Conservation (phyloP, 2,888 invertebrate genomes). For the Meiosimyza platycephala region DNA sequence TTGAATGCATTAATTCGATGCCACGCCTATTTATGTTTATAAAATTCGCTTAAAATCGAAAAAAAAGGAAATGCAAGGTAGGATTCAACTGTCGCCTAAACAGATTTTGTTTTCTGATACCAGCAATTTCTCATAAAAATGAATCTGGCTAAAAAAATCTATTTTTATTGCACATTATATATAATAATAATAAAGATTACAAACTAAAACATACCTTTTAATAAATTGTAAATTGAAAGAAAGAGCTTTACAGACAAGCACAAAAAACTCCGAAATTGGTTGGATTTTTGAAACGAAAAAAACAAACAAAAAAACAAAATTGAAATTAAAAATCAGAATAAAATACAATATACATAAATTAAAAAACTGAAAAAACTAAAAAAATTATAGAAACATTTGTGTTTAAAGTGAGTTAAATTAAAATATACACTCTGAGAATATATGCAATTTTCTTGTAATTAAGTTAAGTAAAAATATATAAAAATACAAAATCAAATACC, state of each 20-base stretch:
- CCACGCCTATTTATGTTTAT: too few species aligned
- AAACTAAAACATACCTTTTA: constrained; percentile 45
- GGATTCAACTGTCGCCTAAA: too few species aligned
- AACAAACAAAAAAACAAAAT: constrained; percentile 15
- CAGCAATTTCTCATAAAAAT: too few species aligned
- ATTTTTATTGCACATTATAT: not conserved
- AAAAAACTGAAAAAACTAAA: not conserved
- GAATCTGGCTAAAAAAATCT: too few species aligned
- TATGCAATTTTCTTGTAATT: too few species aligned
- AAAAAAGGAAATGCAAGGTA: too few species aligned
- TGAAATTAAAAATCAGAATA: not conserved
- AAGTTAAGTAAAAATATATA: too few species aligned
- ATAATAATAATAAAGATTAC: constrained; percentile 33
- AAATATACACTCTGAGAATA: too few species aligned
- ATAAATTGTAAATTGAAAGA: constrained; percentile 31
- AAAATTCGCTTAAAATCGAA: too few species aligned
- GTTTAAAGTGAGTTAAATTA: not conserved
- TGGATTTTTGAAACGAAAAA: constrained; percentile 24
- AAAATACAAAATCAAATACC: too few species aligned
- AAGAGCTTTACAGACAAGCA: constrained; percentile 21
- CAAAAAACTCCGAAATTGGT: constrained; percentile 27
- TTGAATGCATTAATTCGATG: too few species aligned
- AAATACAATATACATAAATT: not conserved
- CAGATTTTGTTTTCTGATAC: too few species aligned
- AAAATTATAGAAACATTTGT: not conserved